Evolutionary conservation across 2,888 invertebrate species (phyloP).

Genomic region (Nowickia ferox): DNA sequence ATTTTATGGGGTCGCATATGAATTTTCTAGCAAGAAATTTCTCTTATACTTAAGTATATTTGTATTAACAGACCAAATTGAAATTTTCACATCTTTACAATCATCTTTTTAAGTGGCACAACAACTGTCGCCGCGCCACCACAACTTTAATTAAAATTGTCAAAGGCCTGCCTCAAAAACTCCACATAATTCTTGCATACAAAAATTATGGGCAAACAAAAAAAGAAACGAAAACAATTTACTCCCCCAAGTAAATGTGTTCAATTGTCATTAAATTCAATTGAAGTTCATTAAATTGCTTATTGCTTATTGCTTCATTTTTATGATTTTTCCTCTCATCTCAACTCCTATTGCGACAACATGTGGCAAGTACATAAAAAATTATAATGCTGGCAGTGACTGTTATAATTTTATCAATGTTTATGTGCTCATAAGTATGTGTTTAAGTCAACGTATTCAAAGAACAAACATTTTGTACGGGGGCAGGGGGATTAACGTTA

Average conservation of each 20-base stretch:
- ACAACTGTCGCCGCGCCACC: too few species aligned
- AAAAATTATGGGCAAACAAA: too few species aligned
- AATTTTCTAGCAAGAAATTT: too few species aligned
- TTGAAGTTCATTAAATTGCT: constrained; percentile 42
- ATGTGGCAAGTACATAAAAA: not conserved
- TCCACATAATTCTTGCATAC: too few species aligned
- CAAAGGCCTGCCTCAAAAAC: too few species aligned
- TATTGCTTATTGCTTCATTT: constrained; percentile 30
- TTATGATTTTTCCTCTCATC: not conserved
- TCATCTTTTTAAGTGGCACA: too few species aligned
- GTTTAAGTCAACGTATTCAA: not conserved
- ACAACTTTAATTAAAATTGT: too few species aligned
- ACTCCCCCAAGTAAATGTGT: not conserved
- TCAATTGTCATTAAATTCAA: constrained; percentile 32
- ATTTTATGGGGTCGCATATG: too few species aligned
- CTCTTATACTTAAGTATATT: too few species aligned
- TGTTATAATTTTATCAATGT: not conserved
- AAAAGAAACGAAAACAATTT: too few species aligned
- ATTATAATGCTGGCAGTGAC: constrained; percentile 17
- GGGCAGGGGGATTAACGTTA: constrained; percentile 55
- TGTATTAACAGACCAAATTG: too few species aligned
- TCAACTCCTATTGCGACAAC: not conserved
- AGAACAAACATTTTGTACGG: not conserved
- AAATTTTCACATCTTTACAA: too few species aligned
- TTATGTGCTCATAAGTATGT: not conserved